Percentiles rank a stretch among this genome's conserved stretches.
Evolutionary conservation across 2,888 invertebrate genomes (phyloP).

Genomic region (Pomacea canaliculata): DNA sequence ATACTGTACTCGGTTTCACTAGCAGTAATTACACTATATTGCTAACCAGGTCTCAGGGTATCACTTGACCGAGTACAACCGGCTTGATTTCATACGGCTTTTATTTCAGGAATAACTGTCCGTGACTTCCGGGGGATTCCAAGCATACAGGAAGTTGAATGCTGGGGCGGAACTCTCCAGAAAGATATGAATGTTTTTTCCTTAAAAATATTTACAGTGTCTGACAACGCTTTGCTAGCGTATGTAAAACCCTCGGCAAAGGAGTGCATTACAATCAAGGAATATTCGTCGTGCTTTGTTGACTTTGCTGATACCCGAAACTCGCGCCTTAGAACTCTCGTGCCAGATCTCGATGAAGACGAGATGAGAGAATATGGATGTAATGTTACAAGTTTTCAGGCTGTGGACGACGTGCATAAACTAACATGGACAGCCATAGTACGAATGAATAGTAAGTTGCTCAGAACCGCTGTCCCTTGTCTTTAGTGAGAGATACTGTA

Average conservation of each 20-base stretch:
- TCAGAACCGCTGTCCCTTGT: no score
- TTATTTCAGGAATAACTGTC: slow-evolving; percentile 13
- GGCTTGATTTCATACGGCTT: background rate
- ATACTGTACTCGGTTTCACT: no score
- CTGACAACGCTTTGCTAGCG: slow-evolving; percentile 1
- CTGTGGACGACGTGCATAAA: background rate
- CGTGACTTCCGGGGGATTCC: slow-evolving; percentile 13
- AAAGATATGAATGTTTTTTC: slow-evolving; percentile 11
- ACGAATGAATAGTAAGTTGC: background rate
- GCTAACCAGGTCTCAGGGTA: no score
- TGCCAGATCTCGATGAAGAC: background rate
- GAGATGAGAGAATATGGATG: background rate
- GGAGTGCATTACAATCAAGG: slow-evolving; percentile 5
- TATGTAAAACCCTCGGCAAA: slow-evolving; percentile 4
- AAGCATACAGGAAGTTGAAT: slow-evolving; percentile 22
- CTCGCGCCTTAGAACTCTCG: slow-evolving; percentile 1
- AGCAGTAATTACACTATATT: no score
- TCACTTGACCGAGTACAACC: no score
- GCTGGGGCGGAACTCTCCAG: slow-evolving; percentile 15
- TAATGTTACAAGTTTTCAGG: background rate
- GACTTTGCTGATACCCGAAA: background rate
- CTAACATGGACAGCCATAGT: background rate
- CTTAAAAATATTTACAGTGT: slow-evolving; percentile 1
- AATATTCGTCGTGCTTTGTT: slow-evolving; percentile 12
- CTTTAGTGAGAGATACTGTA: no score